A percentile compares a stretch with the other conserved stretches of the same genome.
Conservation (phyloP, 1,140 invertebrate genomes). For the Lepidurus couesii region DNA sequence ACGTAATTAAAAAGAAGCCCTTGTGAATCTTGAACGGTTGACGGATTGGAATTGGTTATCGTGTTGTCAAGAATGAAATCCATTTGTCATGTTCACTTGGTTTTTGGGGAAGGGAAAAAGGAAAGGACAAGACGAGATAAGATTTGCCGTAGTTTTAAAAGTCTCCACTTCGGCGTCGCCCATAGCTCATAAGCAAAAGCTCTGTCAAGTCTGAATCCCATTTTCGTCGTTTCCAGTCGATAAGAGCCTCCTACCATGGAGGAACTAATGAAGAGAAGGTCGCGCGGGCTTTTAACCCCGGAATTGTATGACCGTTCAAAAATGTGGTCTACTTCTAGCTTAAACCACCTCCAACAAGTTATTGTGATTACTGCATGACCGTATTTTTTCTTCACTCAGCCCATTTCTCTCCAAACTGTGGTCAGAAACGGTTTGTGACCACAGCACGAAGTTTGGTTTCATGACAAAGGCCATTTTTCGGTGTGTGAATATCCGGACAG, state of each 20-base stretch:
- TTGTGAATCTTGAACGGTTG: background rate
- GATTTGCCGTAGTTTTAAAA: background rate
- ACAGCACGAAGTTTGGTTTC: no score
- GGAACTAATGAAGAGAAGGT: constrained; percentile 9
- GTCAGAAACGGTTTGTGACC: no score
- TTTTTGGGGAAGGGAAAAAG: background rate
- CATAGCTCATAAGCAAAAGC: constrained; percentile 13
- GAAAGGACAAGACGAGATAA: constrained; percentile 6
- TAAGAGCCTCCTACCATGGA: background rate
- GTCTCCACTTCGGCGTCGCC: background rate
- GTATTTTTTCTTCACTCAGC: no score
- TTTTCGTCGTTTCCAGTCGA: constrained; percentile 21
- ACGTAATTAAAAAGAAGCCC: constrained; percentile 7
- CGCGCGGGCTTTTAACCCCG: background rate
- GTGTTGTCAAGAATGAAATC: constrained; percentile 2
- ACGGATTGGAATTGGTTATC: constrained; percentile 19
- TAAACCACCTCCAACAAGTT: no score
- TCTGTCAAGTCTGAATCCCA: background rate
- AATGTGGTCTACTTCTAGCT: no score
- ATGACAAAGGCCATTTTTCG: no score
- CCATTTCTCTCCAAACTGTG: no score
- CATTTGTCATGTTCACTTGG: constrained; percentile 19
- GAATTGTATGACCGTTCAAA: background rate
- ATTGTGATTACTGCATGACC: no score
- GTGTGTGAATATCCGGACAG: no score